A percentile compares a stretch with the other conserved stretches of the same genome.
Evolutionary conservation across 2,113 vertebrate genomes (phyloP).

Genomic region (Channa maculata): DNA sequence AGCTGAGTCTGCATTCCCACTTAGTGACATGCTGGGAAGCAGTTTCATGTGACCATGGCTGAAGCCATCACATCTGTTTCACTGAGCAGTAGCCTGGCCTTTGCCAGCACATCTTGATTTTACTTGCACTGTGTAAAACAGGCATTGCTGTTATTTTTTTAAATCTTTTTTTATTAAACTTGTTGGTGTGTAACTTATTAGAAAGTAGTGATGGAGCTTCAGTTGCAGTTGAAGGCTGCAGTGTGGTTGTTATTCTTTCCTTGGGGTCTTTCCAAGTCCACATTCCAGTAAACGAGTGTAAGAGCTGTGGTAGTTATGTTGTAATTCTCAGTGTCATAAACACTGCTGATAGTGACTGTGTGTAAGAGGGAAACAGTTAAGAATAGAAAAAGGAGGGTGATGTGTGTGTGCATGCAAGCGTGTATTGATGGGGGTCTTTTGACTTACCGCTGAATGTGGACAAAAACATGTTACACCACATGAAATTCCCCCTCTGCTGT

Average conservation of each 20-base stretch:
- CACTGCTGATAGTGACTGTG: constrained; percentile 35
- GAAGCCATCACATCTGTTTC: constrained; percentile 58
- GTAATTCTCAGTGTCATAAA: constrained; percentile 62
- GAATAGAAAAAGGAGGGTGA: constrained; percentile 24
- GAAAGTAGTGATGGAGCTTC: constrained; percentile 1
- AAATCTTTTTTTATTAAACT: background rate
- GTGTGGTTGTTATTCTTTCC: constrained; percentile 37
- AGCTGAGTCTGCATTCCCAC: constrained; percentile 66
- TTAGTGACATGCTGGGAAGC: constrained; percentile 42
- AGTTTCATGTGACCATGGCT: constrained; percentile 47
- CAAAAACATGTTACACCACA: constrained; percentile 71
- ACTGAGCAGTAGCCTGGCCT: background rate
- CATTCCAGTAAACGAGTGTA: constrained; percentile 63
- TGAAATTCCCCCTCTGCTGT: constrained; percentile 60
- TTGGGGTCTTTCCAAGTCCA: constrained; percentile 60
- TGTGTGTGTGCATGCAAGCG: background rate
- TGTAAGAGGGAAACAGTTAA: constrained; percentile 11
- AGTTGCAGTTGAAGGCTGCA: constrained; percentile 24
- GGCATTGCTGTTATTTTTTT: constrained; percentile 11
- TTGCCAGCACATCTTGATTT: constrained; percentile 47
- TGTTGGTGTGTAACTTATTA: background rate
- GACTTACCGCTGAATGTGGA: constrained; percentile 57
- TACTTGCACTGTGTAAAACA: constrained; percentile 20
- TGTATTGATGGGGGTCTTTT: constrained; percentile 54
- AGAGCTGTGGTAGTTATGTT: constrained; percentile 59